Evolutionary conservation across 2,113 vertebrate species (phyloP), one percentile per base, ranked within the genome.

Genomic region (Hylia prasina): DNA sequence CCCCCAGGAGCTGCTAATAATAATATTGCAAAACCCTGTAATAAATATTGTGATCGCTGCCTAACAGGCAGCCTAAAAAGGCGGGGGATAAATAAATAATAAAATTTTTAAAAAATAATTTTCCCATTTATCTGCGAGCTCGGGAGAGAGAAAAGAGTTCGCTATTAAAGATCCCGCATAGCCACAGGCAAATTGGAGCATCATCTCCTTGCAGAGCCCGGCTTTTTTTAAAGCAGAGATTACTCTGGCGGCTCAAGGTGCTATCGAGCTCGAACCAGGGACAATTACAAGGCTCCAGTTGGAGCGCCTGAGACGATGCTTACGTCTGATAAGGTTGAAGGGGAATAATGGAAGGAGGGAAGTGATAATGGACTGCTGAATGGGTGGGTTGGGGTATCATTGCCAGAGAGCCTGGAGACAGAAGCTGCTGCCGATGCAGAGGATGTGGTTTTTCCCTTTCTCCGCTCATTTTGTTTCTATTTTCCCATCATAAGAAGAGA

Each of bases 281-380:
- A 98, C 98, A 98, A 98, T 98, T 98, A 98, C 97, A 98, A 98
- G 98, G 97, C 98, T 98, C 97, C 90, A 97, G 97, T 97, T 89
- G 60, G 96, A 98, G 97, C 96, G 35, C 98, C 97, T 97, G 97
- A 97, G 95, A 95, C 4, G 97, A 98, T 98, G 97, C 97, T 97
- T 95, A 92, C 39, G 87, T 97, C 97, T 98, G 98, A 98, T 98
- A 98, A 98, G 98, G 97, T 96, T 98, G 97, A 98, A 97, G 96
- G 97, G 96, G 97, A 98, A 98, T 98, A 98, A 98, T 98, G 97
- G 75, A 81, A 97, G 97, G 96, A 97, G 96, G 96, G 95, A 92
- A 97, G 91, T 64, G 93, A 98, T 98, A 98, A 98, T 98, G 97
- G 97, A n/a, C 94, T 96, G 96, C 97, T 97, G 97, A 98, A 98